Base-by-base conservation (phyloP, 2,797 vertebrate species). In the Distichodus sexfasciatus region DNA sequence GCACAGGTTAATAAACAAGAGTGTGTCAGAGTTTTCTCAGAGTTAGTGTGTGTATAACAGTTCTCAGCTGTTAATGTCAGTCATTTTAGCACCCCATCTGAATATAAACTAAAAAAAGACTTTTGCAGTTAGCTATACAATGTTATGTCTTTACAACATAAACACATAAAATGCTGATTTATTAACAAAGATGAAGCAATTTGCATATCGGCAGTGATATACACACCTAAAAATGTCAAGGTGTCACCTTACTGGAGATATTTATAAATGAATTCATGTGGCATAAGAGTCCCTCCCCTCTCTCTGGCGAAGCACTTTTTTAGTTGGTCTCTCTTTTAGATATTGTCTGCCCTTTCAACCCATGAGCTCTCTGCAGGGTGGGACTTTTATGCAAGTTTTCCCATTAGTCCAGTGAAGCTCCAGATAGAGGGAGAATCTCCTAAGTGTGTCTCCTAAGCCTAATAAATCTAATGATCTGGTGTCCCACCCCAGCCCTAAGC, bases 301-400 rank as follows among this genome's bases (percentile, higher is more conserved):
- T 66, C 65, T 29, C 31, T 44, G 7, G 50, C 58, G 31, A 63
- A 24, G 70, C 14, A 65, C 61, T 68, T 35, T 70, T 74, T 64
- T 66, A 53, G 64, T 81, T 65, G 54, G 69, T 76, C 35, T 55
- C 28, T 23, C 44, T 75, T 55, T 46, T 50, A 38, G 40, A 36
- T 46, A 81, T 84, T 91, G 76, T 82, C 83, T 90, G 86, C 86
- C 89, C 89, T 76, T 87, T 83, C 89, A 88, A 87, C 89, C 90
- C 85, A 89, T 89, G 89, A 85, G 81, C 80, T 53, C 64, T 63
- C 70, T 70, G 62, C 61, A 58, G 77, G 86, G 85, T 55, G 58
- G 88, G 66, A 86, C 85, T 86, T 89, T 86, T 36, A 81, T 86
- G 83, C 76, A 72, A 72, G 72, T 77, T 54, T 69, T 63, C 78